These are phyloP conservation scores for Oryzias woworae DNA, from an alignment of 2,113 vertebrate species.

Conservation along the genomic window DNA sequence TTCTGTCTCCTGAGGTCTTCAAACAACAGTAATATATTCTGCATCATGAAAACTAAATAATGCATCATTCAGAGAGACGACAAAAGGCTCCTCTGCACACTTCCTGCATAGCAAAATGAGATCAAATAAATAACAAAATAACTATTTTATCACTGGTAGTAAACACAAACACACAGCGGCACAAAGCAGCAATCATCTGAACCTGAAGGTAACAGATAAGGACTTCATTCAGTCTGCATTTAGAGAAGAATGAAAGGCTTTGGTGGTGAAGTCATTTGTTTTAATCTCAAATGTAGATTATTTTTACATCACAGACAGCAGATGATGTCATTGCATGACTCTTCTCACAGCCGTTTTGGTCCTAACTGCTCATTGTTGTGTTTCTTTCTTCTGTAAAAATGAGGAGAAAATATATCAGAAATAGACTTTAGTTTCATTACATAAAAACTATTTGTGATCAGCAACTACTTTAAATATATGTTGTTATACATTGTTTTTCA, in stretches of 20 bases:
- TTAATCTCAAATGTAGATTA: conserved; percentile 4
- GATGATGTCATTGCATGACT: conserved; percentile 1
- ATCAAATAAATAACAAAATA: conserved; percentile 52
- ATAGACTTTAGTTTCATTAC: too few relatives aligned
- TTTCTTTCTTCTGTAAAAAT: not conserved
- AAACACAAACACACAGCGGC: conserved; percentile 6
- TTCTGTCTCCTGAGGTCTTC: too few relatives aligned
- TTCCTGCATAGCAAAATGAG: conserved; percentile 31
- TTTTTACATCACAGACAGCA: conserved; percentile 8
- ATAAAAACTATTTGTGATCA: too few relatives aligned
- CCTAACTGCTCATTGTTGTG: conserved; percentile 7
- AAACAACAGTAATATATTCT: too few relatives aligned
- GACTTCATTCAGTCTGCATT: conserved; percentile 18
- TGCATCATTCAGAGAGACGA: conserved; percentile 5
- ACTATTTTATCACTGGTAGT: conserved; percentile 22
- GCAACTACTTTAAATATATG: too few relatives aligned
- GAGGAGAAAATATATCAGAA: too few relatives aligned
- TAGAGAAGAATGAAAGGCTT: conserved; percentile 1
- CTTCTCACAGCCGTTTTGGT: conserved; percentile 13
- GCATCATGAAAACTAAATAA: too few relatives aligned
- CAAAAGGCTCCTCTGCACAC: conserved; percentile 6
- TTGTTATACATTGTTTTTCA: too few relatives aligned
- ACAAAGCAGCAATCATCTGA: conserved; percentile 21
- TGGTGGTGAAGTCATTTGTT: conserved; percentile 41
- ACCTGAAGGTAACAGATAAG: conserved; percentile 22